Conservation (phyloP, 2,888 invertebrate genomes). For the Protonemura montana region DNA sequence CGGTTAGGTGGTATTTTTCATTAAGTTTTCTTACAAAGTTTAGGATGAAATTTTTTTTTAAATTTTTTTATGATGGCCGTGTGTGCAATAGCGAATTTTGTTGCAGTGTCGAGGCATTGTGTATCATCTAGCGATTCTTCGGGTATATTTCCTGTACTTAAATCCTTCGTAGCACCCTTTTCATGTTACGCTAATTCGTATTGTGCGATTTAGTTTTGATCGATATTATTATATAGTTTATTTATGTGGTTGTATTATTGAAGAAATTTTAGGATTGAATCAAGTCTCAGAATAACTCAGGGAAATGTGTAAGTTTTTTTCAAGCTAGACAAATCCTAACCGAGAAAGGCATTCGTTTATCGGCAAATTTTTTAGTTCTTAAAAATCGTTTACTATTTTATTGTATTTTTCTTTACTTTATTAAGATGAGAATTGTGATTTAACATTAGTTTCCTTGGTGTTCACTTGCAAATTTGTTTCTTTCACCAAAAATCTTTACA, state of each 20-base stretch:
- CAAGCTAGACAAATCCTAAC: constrained; percentile 7
- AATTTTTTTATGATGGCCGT: neutral
- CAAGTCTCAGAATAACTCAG: constrained; percentile 45
- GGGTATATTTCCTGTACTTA: constrained; percentile 10
- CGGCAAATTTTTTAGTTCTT: neutral
- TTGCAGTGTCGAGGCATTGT: neutral
- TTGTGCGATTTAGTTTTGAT: neutral
- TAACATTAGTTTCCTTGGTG: neutral
- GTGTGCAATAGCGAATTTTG: constrained; percentile 14
- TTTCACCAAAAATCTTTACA: neutral
- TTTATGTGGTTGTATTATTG: constrained; percentile 19
- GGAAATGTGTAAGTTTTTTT: constrained; percentile 31
- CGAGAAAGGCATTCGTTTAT: constrained; percentile 7
- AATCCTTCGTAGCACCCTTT: neutral
- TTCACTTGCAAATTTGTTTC: neutral
- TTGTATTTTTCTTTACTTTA: neutral
- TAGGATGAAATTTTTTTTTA: neutral
- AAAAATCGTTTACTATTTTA: neutral
- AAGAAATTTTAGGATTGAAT: neutral
- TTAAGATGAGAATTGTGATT: neutral
- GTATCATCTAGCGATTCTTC: neutral
- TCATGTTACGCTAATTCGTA: neutral
- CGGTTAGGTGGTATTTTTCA: constrained; percentile 29
- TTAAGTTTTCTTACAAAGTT: constrained; percentile 35
- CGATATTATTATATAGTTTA: constrained; percentile 31